These are phyloP conservation scores for Cantharis rustica DNA, from an alignment of 2,888 invertebrate genomes.

Conservation along the genomic window DNA sequence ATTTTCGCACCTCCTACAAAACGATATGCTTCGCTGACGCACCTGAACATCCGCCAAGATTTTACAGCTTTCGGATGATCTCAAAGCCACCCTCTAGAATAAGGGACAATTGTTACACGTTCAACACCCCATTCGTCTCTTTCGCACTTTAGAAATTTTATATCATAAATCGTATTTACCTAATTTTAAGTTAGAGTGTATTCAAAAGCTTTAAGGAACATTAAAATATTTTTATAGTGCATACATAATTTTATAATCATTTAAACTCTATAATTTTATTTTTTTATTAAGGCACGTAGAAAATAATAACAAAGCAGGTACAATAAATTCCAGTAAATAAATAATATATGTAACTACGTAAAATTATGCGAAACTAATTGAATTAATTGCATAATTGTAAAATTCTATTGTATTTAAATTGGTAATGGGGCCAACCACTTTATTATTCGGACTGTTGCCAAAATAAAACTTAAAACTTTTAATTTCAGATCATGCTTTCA, in stretches of 20 bases:
- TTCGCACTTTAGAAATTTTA: slow-evolving; percentile 14
- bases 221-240: background rate
- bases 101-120: slow-evolving; percentile 35
- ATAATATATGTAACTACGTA: background rate
- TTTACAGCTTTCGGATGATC: slow-evolving; percentile 31
- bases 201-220: background rate
- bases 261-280: background rate
- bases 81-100: slow-evolving; percentile 28
- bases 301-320: background rate
- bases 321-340: background rate
- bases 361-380: background rate
- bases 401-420: slow-evolving; percentile 3
- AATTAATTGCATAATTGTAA: background rate
- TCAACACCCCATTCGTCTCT: slow-evolving; percentile 27
- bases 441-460: background rate
- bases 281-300: background rate
- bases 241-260: background rate
- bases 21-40: slow-evolving; percentile 33
- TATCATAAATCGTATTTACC: slow-evolving; percentile 6
- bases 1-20: slow-evolving; percentile 28
- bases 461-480: background rate
- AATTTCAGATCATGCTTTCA: background rate
- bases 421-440: slow-evolving; percentile 3
- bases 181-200: slow-evolving; percentile 12
- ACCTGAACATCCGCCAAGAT: slow-evolving; percentile 34